Evolutionary conservation across 2,113 vertebrate species (phyloP), one percentile per base, ranked within the genome.

Genomic region (Columba livia): DNA sequence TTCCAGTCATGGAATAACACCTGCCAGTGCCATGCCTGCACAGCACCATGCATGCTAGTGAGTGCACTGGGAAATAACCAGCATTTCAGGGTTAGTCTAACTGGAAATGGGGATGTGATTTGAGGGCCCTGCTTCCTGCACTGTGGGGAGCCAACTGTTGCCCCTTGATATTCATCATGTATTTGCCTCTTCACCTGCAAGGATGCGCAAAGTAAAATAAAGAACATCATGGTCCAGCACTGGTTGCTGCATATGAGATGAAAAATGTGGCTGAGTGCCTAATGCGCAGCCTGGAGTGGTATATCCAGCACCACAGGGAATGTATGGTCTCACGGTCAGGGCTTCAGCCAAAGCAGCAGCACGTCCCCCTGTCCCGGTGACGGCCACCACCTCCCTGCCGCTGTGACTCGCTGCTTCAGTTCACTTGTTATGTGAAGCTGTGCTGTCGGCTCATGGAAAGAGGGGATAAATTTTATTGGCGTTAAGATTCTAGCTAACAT

Each of bases 281-380:
- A n/a, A 61, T 3, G 12, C 12, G 4, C 6, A 56, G 69, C 67
- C 58, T 48, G 61, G 47, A 87, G 70, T 70, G 87, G 70, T 10
- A 1, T 26, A 15, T 29, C 71, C 2, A 1, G 54, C 36, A 2
- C 64, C 38, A 50, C 5, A 1, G 6, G 44, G 64, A 40, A 18
- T 6, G 8, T 14, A 2, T 21, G 23, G 38, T 40, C 40, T 34
- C 69, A 15, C 40, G 18, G 26, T 31, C 48, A 19, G 65, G 62
- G 42, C 29, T 58, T 16, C 62, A 53, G 44, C 44, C 51, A 32
- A 12, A 40, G 15, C n/a, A 15, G 1, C 58, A 67, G 40, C 78
- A 65, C 18, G 47, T 20, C 53, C 71, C 7, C 7, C 47, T 62
- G 29, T 23, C 53, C 72, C 47, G 40, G 53, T 36, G 40, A 40